Base-by-base conservation (phyloP, 2,113 vertebrate species). In the Telmatochromis brichardi region DNA sequence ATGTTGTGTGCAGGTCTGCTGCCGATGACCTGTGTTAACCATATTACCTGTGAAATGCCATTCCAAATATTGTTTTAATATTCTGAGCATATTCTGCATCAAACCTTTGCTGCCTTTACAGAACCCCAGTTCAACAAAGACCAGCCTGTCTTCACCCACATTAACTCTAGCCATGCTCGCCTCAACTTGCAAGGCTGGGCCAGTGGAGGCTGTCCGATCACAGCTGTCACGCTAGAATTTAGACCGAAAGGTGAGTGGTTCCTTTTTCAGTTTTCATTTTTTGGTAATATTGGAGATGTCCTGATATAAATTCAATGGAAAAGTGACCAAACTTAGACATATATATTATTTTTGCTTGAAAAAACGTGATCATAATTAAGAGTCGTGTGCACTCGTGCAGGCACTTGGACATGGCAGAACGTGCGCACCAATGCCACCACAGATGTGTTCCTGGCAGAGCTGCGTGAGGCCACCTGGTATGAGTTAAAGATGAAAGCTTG, bases 121-220 rank as follows among this genome's bases (percentile, higher is more conserved):
- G 98, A 99, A 88, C 99, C 99, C 8, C 98, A 98, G 94, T 99
- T 99, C 95, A 99, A 98, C 96, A 99, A 98, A 95, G 99, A 99
- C 92, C 98, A 98, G 93, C 97, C 98, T 5, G 97, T 99, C 86
- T 98, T 99, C 94, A 99, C 98, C 17, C 98, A 99, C 96, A 97
- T 99, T 91, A 99, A 99, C 97, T 98, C 98, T 83, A 99, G 97
- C 4, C 98, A 99, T 5, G 98, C 98, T 51, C 95, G 98, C 85
- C 97, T 99, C 54, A 99, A 99, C 95, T 97, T 99, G 92, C 98
- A 98, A 93, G 99, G 98, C 58, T 99, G 99, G 99, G 98, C 96
- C 86, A 99, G 97, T 1, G 99, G 99, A 6, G 99, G 99, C 83
- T 99, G 99, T 94, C 98, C 98, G 19, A 99, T 99, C 96, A 97